These are phyloP conservation scores for Clepsis dumicolana DNA, from an alignment of 2,888 invertebrate species.

Conservation along the genomic window DNA sequence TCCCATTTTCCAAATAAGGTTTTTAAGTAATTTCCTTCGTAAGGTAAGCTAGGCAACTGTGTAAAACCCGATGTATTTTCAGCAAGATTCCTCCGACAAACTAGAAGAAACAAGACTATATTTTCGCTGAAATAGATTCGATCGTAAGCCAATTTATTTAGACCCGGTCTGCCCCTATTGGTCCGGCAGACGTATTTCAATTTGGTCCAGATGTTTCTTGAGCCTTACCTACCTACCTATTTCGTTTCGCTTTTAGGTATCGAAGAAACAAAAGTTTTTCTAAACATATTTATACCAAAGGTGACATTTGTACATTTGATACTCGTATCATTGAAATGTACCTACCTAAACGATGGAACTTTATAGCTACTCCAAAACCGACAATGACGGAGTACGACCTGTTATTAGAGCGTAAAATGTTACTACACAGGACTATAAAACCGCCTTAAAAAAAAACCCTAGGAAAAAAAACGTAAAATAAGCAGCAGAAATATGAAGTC, in stretches of 20 bases:
- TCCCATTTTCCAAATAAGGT: conserved; percentile 53
- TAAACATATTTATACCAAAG: neutral
- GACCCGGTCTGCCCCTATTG: conserved; percentile 3
- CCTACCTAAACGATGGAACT: too few species aligned
- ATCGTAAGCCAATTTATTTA: conserved; percentile 15
- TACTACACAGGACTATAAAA: neutral
- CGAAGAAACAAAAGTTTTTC: neutral
- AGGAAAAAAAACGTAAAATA: too few species aligned
- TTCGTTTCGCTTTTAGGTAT: neutral
- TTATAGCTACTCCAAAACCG: too few species aligned
- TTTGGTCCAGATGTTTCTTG: conserved; percentile 1
- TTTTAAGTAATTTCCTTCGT: conserved; percentile 14
- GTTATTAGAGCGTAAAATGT: neutral
- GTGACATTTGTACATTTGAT: too few species aligned
- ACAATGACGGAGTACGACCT: neutral
- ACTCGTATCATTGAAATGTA: too few species aligned
- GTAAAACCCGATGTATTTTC: neutral
- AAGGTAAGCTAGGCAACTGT: neutral
- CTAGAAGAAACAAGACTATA: neutral
- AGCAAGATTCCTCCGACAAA: neutral
- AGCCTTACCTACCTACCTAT: neutral
- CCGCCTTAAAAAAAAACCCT: too few species aligned
- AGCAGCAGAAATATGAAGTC: too few species aligned
- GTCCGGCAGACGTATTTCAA: conserved; percentile 10
- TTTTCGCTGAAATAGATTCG: conserved; percentile 5